A percentile compares a stretch with the other conserved stretches of the same genome.
These are phyloP conservation scores for Rhingia rostrata DNA, from an alignment of 2,888 invertebrate genomes.

Conservation along the genomic window DNA sequence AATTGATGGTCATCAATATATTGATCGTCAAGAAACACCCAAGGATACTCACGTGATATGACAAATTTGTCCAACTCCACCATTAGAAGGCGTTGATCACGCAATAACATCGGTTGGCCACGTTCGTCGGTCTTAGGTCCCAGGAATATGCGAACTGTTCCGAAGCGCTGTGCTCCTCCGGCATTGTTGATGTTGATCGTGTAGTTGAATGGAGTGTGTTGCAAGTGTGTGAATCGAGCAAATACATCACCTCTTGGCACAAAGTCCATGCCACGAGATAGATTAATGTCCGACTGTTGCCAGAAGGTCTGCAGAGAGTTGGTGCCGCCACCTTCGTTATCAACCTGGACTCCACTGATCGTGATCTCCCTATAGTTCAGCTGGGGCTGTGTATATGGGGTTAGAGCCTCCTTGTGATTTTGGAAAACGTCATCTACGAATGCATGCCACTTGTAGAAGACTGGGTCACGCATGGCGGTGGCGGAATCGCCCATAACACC, in stretches of 20 bases:
- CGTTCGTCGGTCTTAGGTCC: slow-evolving; percentile 86
- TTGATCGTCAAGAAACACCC: neutral
- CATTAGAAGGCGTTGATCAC: slow-evolving; percentile 85
- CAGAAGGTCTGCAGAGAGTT: slow-evolving; percentile 88
- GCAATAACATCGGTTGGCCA: slow-evolving; percentile 84
- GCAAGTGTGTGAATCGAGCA: slow-evolving; percentile 88
- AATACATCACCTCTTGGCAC: slow-evolving; percentile 87
- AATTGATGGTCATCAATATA: too few relatives aligned
- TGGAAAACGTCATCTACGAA: slow-evolving; percentile 90
- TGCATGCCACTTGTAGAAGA: slow-evolving; percentile 92
- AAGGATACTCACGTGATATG: slow-evolving; percentile 83
- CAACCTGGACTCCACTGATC: slow-evolving; percentile 84
- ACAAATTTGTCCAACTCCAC: slow-evolving; percentile 87
- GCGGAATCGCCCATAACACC: slow-evolving; percentile 91
- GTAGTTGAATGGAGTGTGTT: slow-evolving; percentile 87
- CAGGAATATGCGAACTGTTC: slow-evolving; percentile 86
- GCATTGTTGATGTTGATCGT: slow-evolving; percentile 85
- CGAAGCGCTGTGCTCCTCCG: slow-evolving; percentile 81
- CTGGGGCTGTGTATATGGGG: slow-evolving; percentile 84
- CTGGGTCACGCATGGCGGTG: slow-evolving; percentile 92
- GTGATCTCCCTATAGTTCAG: slow-evolving; percentile 83
- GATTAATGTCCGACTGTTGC: slow-evolving; percentile 89
- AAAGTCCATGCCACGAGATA: slow-evolving; percentile 91
- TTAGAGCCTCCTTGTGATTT: slow-evolving; percentile 87
- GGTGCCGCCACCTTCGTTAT: slow-evolving; percentile 82